phyloP scores from a whole-genome alignment of 2,797 vertebrate species.

The Ptychobarbus kaznakovi region DNA sequence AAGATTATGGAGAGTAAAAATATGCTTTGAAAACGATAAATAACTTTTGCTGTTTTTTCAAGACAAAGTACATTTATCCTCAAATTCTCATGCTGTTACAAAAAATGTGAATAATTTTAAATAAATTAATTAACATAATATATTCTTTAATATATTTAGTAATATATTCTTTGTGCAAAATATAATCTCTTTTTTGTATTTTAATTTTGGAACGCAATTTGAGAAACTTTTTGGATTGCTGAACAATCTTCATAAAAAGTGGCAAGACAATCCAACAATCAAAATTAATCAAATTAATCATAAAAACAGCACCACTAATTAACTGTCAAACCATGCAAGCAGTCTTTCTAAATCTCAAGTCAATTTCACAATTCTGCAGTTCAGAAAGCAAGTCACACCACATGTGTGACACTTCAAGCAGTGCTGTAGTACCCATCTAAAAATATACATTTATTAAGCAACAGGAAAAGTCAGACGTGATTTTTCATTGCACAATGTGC shows the following conservation, averaged over 20 bases:
- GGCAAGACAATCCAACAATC: neutral
- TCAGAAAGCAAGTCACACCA: neutral
- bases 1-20: neutral
- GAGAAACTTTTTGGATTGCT: neutral
- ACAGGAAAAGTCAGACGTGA: conserved; percentile 64
- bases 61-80: neutral
- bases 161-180: neutral
- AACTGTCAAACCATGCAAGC: neutral
- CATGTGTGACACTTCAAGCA: conserved; percentile 32
- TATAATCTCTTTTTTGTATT: neutral
- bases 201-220: neutral
- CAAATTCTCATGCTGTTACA: neutral
- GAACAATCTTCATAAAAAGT: neutral
- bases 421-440: conserved; percentile 44
- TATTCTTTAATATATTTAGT: neutral
- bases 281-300: neutral
- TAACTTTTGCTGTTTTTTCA: neutral
- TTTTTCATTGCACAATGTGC: conserved; percentile 55
- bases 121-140: neutral
- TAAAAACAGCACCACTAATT: neutral
- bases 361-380: neutral
- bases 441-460: conserved; percentile 64
- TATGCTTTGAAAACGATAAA: neutral
- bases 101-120: neutral
- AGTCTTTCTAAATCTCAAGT: neutral